Percentiles rank a stretch among this genome's conserved stretches.
These are phyloP conservation scores for Cirrhinus molitorella DNA, from an alignment of 2,797 vertebrate species.

Conservation along the genomic window DNA sequence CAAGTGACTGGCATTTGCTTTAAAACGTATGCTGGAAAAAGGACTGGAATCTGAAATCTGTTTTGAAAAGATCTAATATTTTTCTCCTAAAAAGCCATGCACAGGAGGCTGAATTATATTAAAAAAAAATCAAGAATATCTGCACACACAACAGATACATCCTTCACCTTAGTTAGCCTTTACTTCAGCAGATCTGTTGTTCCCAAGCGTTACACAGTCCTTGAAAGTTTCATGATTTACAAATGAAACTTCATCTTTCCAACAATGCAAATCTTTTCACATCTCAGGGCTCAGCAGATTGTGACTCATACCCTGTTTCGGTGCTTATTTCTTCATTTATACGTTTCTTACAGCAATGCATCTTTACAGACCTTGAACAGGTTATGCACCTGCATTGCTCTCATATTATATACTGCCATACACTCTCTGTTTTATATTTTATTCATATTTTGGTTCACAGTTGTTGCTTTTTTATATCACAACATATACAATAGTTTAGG, in stretches of 20 bases:
- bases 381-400: slow-evolving; percentile 22
- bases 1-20: slow-evolving; percentile 10
- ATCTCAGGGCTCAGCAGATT: slow-evolving; percentile 44
- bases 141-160: background rate
- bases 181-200: slow-evolving; percentile 10
- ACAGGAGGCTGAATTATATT: background rate
- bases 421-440: slow-evolving; percentile 18
- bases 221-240: slow-evolving; percentile 25
- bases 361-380: slow-evolving; percentile 37
- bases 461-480: slow-evolving; percentile 13
- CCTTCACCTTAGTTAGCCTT: slow-evolving; percentile 17
- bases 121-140: background rate
- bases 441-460: background rate
- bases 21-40: slow-evolving; percentile 6
- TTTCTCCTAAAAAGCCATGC: background rate
- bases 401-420: background rate
- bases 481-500: slow-evolving; percentile 19
- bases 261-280: slow-evolving; percentile 15
- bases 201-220: background rate
- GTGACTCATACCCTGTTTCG: slow-evolving; percentile 24
- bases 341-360: slow-evolving; percentile 6
- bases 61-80: background rate
- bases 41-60: background rate
- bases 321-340: slow-evolving; percentile 38
- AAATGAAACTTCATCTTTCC: slow-evolving; percentile 15